phyloP scores from a whole-genome alignment of 2,797 vertebrate genomes.

The Cuculus canorus region DNA sequence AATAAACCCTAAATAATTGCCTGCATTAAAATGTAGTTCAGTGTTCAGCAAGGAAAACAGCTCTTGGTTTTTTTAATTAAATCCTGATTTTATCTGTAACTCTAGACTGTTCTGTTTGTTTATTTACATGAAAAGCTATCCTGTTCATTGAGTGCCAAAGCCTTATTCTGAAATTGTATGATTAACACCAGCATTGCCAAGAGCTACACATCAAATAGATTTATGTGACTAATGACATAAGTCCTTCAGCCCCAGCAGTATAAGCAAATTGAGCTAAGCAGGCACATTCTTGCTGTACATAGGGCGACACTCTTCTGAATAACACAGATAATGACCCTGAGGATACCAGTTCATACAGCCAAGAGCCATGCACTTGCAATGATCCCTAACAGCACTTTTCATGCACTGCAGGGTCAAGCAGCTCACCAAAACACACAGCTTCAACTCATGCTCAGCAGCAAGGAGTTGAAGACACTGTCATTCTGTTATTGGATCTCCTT shows the following conservation, averaged over 20 bases:
- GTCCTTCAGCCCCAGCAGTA: fast-evolving
- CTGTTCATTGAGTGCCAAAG: neutral
- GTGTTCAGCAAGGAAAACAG: constrained; percentile 21
- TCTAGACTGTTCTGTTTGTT: constrained; percentile 24
- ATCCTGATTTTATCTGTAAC: constrained; percentile 53
- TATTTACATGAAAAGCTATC: constrained; percentile 22
- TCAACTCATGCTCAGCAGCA: fast-evolving
- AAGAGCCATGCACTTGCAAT: neutral
- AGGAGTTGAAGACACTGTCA: fast-evolving
- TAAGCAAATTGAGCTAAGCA: neutral
- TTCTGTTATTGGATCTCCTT: fast-evolving
- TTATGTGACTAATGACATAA: neutral
- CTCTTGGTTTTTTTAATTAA: constrained; percentile 25
- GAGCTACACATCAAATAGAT: neutral
- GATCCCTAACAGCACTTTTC: neutral
- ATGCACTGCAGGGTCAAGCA: too few species aligned
- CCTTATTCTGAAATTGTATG: constrained; percentile 13
- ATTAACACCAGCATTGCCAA: neutral
- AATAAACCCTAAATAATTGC: constrained; percentile 61
- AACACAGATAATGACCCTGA: neutral
- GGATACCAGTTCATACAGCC: neutral
- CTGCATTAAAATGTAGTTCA: constrained; percentile 8
- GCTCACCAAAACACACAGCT: fast-evolving
- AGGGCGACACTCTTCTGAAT: fast-evolving
- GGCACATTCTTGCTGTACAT: neutral